Conservation (phyloP, 2,888 invertebrate species). For the Hirtodrosophila cameraria region DNA sequence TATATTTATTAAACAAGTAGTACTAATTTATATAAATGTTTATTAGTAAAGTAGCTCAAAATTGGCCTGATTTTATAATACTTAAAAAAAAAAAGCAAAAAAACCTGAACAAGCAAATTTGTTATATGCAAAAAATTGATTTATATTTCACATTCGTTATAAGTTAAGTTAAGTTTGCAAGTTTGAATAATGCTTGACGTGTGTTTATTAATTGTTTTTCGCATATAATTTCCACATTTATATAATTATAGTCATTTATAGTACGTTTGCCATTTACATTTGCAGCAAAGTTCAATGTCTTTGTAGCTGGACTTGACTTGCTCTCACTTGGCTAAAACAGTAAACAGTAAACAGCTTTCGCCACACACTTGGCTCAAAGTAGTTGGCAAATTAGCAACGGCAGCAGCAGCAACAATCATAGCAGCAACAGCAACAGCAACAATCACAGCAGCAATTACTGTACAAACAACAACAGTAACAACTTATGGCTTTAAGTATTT, state of each 20-base stretch:
- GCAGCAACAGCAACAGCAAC: conserved; percentile 21
- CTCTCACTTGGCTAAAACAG: conserved; percentile 62
- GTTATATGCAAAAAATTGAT: no score
- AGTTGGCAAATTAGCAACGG: conserved; percentile 77
- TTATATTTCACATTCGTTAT: neutral
- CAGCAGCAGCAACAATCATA: conserved; percentile 24
- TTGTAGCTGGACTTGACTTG: conserved; percentile 30
- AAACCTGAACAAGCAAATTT: no score
- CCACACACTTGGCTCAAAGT: conserved; percentile 51
- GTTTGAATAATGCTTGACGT: conserved; percentile 3
- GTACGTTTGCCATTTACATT: conserved; percentile 62
- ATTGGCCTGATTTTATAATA: no score
- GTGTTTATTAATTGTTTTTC: conserved; percentile 13
- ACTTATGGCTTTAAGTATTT: conserved; percentile 21
- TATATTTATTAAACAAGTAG: no score
- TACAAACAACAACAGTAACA: conserved; percentile 32
- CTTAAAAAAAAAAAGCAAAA: no score
- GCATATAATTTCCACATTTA: conserved; percentile 61
- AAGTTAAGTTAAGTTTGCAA: neutral
- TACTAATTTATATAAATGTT: no score
- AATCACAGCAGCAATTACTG: conserved; percentile 48
- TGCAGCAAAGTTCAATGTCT: conserved; percentile 70
- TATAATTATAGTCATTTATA: conserved; percentile 60
- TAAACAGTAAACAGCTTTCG: conserved; percentile 67
- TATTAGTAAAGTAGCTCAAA: no score